Evolutionary conservation across 1,140 invertebrate genomes (phyloP).

Genomic region (Hydropsyche tenuis): DNA sequence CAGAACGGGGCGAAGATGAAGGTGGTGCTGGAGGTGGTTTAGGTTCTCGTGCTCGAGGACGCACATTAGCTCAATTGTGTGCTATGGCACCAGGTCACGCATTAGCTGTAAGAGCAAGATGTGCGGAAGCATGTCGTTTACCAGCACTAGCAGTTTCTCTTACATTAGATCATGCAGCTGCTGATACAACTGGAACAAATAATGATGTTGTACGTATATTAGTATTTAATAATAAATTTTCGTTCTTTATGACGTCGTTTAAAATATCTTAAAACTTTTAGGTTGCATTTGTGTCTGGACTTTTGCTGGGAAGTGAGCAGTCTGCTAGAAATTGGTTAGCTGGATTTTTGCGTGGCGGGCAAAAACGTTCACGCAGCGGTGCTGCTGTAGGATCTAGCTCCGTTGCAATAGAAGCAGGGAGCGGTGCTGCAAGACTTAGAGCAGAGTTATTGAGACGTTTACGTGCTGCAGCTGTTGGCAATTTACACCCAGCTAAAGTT

Average conservation of each 20-base stretch:
- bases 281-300: conserved; percentile 89
- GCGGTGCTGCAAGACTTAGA: conserved; percentile 76
- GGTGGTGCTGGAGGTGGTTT: conserved; percentile 63
- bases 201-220: conserved; percentile 57
- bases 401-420: conserved; percentile 70
- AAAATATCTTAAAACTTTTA: conserved; percentile 52
- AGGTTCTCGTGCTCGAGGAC: conserved; percentile 47
- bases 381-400: conserved; percentile 36
- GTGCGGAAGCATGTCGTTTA: conserved; percentile 87
- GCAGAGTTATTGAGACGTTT: conserved; percentile 77
- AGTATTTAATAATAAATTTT: neutral
- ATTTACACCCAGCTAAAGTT: conserved; percentile 69
- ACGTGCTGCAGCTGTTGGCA: conserved; percentile 53
- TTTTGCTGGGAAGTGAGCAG: conserved; percentile 90
- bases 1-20: conserved; percentile 86
- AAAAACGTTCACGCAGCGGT: conserved; percentile 69
- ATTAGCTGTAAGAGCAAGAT: conserved; percentile 80
- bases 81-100: conserved; percentile 90
- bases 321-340: conserved; percentile 91
- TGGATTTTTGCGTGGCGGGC: conserved; percentile 86
- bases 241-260: neutral
- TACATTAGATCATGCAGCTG: conserved; percentile 60
- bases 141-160: conserved; percentile 84
- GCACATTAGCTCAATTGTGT: conserved; percentile 81
- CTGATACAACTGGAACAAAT: conserved; percentile 52